A percentile compares a stretch with the other conserved stretches of the same genome.
Conservation (phyloP, 2,888 invertebrate species). For the Eupithecia centaureata region DNA sequence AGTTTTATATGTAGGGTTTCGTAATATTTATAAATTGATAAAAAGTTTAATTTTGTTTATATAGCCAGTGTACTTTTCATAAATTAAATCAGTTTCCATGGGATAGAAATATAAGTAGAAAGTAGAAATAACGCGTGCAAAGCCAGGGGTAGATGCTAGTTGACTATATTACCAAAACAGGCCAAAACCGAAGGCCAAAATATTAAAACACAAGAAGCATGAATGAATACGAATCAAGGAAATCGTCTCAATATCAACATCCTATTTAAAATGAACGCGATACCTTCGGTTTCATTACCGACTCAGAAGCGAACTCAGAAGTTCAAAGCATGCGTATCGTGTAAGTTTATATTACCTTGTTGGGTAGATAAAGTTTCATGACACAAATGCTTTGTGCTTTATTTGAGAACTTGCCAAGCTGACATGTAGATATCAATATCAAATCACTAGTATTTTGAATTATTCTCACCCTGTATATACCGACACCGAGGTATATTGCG, state of each 20-base stretch:
- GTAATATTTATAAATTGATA: too few species aligned
- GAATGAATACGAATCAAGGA: neutral
- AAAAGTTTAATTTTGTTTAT: too few species aligned
- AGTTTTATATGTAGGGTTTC: too few species aligned
- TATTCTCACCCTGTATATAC: too few species aligned
- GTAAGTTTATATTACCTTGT: neutral
- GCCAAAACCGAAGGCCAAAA: neutral
- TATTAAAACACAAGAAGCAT: neutral
- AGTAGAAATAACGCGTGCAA: too few species aligned
- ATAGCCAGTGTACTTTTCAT: too few species aligned
- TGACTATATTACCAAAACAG: neutral
- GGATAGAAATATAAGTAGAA: too few species aligned
- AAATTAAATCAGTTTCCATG: too few species aligned
- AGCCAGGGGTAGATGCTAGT: too few species aligned
- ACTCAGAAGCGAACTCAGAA: neutral
- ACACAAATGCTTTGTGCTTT: neutral
- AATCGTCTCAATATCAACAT: neutral
- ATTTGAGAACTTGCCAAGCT: neutral
- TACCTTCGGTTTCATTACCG: neutral
- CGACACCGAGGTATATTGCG: too few species aligned
- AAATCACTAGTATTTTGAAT: neutral
- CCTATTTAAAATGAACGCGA: neutral
- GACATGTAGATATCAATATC: neutral
- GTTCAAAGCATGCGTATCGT: neutral
- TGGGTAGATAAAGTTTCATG: neutral